These are phyloP conservation scores for Ascaphus truei DNA, from an alignment of 2,113 vertebrate genomes.

Conservation along the genomic window DNA sequence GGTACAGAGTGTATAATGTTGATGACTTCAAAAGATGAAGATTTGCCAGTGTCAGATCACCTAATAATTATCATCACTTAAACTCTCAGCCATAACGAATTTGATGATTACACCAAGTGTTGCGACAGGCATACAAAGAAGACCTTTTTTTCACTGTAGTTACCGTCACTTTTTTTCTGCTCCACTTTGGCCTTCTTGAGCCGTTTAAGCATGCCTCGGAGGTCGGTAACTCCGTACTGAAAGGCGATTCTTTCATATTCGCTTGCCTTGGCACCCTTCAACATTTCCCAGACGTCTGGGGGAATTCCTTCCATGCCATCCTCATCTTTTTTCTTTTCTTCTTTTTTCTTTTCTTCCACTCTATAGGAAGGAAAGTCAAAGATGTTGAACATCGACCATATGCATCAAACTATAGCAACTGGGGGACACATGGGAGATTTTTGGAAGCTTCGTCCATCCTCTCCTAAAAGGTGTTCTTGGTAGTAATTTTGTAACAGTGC, in stretches of 20 bases:
- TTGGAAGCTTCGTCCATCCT: too few species aligned
- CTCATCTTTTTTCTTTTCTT: conserved; percentile 62
- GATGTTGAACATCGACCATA: not conserved
- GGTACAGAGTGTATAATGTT: too few species aligned
- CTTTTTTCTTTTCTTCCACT: conserved; percentile 61
- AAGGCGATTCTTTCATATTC: conserved; percentile 91
- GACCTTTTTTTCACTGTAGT: too few species aligned
- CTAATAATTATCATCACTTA: too few species aligned
- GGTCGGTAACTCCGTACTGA: conserved; percentile 87
- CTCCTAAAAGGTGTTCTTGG: too few species aligned
- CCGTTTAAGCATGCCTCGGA: conserved; percentile 81
- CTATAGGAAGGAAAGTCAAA: conserved; percentile 49
- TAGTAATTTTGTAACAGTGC: too few species aligned
- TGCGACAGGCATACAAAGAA: too few species aligned
- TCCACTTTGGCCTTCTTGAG: conserved; percentile 83
- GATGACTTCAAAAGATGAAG: too few species aligned
- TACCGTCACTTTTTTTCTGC: conserved; percentile 80
- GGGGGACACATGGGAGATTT: not conserved
- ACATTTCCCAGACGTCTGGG: conserved; percentile 78
- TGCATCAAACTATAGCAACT: too few species aligned
- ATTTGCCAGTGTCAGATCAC: too few species aligned
- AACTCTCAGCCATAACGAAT: too few species aligned
- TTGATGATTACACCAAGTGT: too few species aligned
- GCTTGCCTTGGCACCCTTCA: conserved; percentile 82
- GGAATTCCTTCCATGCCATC: conserved; percentile 62